These are phyloP conservation scores for Cisticola juncidis DNA, from an alignment of 2,113 vertebrate genomes.

Conservation along the genomic window DNA sequence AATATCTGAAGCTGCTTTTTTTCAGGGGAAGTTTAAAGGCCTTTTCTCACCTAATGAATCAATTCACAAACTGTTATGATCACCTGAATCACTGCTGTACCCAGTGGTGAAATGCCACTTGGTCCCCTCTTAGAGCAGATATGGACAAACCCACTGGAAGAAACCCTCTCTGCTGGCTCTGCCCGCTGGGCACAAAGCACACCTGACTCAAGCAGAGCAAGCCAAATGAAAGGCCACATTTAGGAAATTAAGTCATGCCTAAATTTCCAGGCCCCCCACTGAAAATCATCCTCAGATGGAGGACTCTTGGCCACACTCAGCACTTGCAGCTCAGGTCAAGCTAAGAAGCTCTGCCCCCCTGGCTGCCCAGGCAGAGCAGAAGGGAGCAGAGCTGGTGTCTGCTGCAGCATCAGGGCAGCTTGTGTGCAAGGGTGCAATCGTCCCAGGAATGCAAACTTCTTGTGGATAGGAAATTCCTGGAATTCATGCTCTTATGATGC, in stretches of 20 bases:
- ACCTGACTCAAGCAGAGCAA: neutral
- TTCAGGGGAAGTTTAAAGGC: neutral
- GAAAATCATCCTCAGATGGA: neutral
- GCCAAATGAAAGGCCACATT: neutral
- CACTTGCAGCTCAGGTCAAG: neutral
- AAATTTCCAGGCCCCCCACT: neutral
- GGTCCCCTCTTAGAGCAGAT: neutral
- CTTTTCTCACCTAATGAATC: neutral
- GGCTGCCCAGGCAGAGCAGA: neutral
- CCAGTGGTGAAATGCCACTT: neutral
- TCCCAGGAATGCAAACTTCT: slow-evolving; percentile 48
- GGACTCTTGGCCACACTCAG: neutral
- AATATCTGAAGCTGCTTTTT: neutral
- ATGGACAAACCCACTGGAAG: neutral
- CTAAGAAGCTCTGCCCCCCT: neutral
- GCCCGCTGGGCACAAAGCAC: neutral
- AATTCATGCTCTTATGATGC: slow-evolving; percentile 30
- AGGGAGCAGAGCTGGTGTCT: neutral
- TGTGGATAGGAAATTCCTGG: slow-evolving; percentile 58
- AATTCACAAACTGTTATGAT: neutral
- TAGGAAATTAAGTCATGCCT: neutral
- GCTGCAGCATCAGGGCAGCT: neutral
- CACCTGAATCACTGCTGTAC: neutral
- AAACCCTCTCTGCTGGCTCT: neutral
- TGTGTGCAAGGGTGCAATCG: neutral